Evolutionary conservation across 37 sponge, comb jelly and placozoan genomes (phyloP).

Genomic region (Bolinopsis microptera): DNA sequence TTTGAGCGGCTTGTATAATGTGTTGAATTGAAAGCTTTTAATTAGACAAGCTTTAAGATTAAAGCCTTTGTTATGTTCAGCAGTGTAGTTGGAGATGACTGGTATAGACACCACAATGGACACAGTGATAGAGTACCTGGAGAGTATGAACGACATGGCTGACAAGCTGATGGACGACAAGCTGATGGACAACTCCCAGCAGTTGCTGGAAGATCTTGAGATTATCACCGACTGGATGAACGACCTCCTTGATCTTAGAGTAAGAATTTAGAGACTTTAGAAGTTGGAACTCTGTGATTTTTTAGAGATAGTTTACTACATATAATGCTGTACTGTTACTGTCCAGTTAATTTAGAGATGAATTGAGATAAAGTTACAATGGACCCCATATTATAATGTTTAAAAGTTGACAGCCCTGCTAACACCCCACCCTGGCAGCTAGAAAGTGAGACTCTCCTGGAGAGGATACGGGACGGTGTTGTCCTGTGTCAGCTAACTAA

Average conservation of each 20-base stretch:
- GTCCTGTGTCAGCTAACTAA: not conserved
- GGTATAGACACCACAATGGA: not conserved
- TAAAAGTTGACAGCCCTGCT: no score
- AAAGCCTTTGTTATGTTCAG: no score
- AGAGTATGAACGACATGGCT: not conserved
- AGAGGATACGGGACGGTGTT: not conserved
- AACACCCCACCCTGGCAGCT: not conserved
- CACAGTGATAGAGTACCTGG: not conserved
- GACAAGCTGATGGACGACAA: not conserved
- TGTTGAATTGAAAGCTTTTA: no score
- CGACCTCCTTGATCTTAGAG: not conserved
- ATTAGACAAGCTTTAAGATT: no score
- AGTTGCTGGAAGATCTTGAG: not conserved
- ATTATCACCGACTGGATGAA: conserved; percentile 12
- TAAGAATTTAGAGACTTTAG: not conserved
- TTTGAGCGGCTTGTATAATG: no score
- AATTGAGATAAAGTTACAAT: no score
- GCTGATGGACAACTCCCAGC: not conserved
- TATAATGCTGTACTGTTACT: no score
- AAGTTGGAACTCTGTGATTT: not conserved
- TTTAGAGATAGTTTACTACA: not conserved
- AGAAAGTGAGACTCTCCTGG: not conserved
- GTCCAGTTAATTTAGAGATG: no score
- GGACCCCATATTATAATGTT: not conserved
- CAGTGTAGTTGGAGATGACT: not conserved